Percentiles rank a stretch among this genome's conserved stretches.
Conservation (phyloP, 1,140 invertebrate species). For the Heliconius melpomene region DNA sequence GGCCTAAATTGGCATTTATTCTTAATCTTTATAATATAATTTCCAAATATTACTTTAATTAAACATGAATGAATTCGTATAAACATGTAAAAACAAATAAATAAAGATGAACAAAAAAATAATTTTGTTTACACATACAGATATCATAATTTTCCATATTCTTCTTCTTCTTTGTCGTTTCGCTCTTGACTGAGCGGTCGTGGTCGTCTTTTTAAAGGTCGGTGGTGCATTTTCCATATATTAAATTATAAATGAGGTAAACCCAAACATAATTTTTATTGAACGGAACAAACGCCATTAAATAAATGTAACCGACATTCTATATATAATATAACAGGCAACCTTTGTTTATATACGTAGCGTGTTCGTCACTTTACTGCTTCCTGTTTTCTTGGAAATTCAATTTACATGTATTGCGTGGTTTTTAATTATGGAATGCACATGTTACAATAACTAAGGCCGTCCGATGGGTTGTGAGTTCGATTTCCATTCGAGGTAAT, state of each 20-base stretch:
- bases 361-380: conserved; percentile 44
- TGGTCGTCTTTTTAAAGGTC: too few relatives aligned
- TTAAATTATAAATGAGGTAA: neutral
- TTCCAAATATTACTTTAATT: too few relatives aligned
- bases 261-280: neutral
- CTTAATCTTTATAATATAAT: too few relatives aligned
- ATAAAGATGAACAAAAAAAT: too few relatives aligned
- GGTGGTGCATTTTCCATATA: neutral
- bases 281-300: neutral
- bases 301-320: conserved; percentile 6
- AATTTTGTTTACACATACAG: too few relatives aligned
- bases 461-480: too few relatives aligned
- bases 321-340: neutral
- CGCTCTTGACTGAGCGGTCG: too few relatives aligned
- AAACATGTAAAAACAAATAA: too few relatives aligned
- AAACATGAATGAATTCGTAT: too few relatives aligned
- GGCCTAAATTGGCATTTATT: too few relatives aligned
- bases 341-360: conserved; percentile 23
- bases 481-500: too few relatives aligned
- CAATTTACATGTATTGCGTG: conserved; percentile 9
- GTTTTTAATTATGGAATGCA: conserved; percentile 16
- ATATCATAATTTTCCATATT: neutral
- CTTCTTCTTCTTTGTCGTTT: too few relatives aligned
- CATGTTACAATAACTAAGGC: conserved; percentile 3
- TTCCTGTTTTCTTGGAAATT: conserved; percentile 32